Base-by-base conservation (phyloP, 2,888 invertebrate species). In the Neoascia interrupta region DNA sequence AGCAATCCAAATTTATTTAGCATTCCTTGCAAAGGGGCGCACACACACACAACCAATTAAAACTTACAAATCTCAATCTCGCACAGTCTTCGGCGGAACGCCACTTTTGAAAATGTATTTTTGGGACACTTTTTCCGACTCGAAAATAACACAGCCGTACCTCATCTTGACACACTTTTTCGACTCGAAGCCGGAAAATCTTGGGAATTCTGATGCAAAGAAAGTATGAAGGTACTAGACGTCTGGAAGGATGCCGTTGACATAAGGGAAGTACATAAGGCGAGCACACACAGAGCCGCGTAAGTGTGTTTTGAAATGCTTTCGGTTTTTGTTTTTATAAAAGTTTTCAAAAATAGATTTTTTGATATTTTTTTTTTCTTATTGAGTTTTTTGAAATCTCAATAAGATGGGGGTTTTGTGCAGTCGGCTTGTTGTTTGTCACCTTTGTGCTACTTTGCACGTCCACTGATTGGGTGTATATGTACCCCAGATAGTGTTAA, bases 151-250 rank as follows among this genome's bases (percentile, higher is more conserved):
- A 23, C 5, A 15, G 36, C 45, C 13, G 60, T 36, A 34, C 19
- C 45, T 60, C 60, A 60, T 60, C 60, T 60, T 60, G 60, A 60
- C 60, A 60, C 60, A 60, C 47, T 47, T 60, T 47, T 23, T 43
- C 15, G 26, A 26, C 5, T 11, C 21, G 6, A 16, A 23, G 34
- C 31, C 21, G 47, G 60, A 51, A 8, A 36, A 13, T 37, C 11
- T 47, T 21, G 11, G 60, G 21, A 23, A 3, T 13, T 19, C 11
- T 31, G n/a, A 8, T 11, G 28, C 10, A 16, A n/a, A n/a, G n/a
- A n/a, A n/a, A n/a, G n/a, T n/a, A n/a, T n/a, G n/a, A n/a, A n/a
- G n/a, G n/a, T n/a, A n/a, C n/a, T 3, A 6, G 4, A 2, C 6
- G 47, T 15, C 45, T 60, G 60, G 47, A 45, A 34, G 6, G 47